Conservation (phyloP, 92 coral and sea anemone genomes). For the Bergia puertoricense region DNA sequence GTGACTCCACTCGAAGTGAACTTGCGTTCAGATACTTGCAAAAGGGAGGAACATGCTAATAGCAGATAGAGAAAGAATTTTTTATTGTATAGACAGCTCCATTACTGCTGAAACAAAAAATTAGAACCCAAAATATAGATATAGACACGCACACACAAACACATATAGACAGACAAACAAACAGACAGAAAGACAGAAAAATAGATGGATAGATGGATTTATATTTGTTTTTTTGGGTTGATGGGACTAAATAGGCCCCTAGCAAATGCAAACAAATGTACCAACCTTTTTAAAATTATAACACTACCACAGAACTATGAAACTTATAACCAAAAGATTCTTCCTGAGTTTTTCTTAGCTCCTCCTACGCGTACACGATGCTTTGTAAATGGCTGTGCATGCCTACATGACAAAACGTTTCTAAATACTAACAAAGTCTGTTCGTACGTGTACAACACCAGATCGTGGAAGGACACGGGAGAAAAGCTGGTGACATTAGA, state of each 20-base stretch:
- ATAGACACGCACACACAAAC: too few species aligned
- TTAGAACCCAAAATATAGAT: not conserved
- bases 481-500: constrained; percentile 1
- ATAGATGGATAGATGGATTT: not conserved
- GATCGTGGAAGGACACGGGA: constrained; percentile 13
- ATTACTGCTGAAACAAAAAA: not conserved
- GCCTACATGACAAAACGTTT: not conserved
- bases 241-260: too few species aligned
- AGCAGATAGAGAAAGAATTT: not conserved
- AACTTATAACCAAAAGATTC: not conserved
- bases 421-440: constrained; percentile 32
- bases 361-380: not conserved
- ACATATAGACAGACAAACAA: not conserved
- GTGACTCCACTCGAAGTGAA: not conserved
- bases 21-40: not conserved
- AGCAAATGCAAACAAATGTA: too few species aligned
- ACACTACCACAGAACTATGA: not conserved
- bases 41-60: not conserved
- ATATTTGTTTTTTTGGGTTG: too few species aligned
- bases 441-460: constrained; percentile 3
- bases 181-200: not conserved
- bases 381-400: not conserved
- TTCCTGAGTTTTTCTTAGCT: not conserved
- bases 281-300: too few species aligned
- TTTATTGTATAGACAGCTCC: not conserved